Evolutionary conservation across 2,113 vertebrate genomes (phyloP), one percentile per base, ranked within the genome.

Genomic region (Loxodonta africana): DNA sequence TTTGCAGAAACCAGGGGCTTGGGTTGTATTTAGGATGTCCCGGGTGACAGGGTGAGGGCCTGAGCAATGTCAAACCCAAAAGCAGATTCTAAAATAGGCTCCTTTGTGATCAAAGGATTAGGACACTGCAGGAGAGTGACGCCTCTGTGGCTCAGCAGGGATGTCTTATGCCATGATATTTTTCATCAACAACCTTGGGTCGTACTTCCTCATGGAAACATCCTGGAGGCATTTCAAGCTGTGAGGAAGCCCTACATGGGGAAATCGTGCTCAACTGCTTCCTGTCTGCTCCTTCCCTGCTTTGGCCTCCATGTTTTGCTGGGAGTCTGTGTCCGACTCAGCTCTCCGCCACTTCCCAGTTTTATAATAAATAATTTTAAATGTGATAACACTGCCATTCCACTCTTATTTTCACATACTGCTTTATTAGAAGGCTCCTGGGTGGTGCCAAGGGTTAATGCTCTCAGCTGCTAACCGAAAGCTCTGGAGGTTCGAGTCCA

Each of bases 321-420:
- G 73, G 5, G 1, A n/a, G 15, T 8, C 2, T 6, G 65, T 41
- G 48, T 10, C 53, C 26, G 18, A 12, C 44, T 3, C 57, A 10
- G 28, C 2, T 12, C 28, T 30, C 17, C 41, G 14, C 3, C 8
- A 3, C 33, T 26, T 69, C n/a, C 41, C 17, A 1, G 8, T 33
- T 44, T 6, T 26, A 57, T 14, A 92, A 30, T 30, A 17, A 77
- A 63, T 17, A 15, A 6, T 10, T 17, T 9, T 8, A 10, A 25
- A 10, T 4, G 30, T 2, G 1, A 25, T 2, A 4, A 2, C 0
- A 1, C 1, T 3, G 12, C 46, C 60, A 0, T 18, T 17, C 53
- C 14, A 2, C 25, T 2, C 44, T n/a, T 2, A 1, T 1, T 5
- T 6, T 12, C 12, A 2, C 5, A 10, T 51, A 8, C 10, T 14